A percentile compares a stretch with the other conserved stretches of the same genome.
phyloP scores from a whole-genome alignment of 2,888 invertebrate species.

The Macrosiphum euphorbiae region DNA sequence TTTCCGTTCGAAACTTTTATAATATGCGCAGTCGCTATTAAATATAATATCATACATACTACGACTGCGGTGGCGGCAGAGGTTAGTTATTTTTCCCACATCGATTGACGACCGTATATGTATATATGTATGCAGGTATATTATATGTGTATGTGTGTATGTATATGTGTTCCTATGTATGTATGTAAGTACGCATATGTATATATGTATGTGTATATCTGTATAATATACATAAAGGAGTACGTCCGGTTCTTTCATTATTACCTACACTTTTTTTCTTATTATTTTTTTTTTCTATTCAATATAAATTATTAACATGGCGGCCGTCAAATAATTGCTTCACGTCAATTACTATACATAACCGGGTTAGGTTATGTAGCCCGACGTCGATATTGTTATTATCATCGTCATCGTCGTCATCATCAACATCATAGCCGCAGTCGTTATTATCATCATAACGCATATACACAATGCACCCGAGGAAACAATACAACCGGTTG shows the following conservation, averaged over 20 bases:
- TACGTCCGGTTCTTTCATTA: conserved; percentile 61
- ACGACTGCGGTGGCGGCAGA: background rate
- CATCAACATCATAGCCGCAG: background rate
- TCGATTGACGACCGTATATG: conserved; percentile 43
- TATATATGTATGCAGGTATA: background rate
- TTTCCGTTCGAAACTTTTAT: conserved; percentile 48
- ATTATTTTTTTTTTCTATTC: conserved; percentile 40
- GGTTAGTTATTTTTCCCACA: conserved; percentile 55
- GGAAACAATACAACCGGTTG: conserved; percentile 64
- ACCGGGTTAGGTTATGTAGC: conserved; percentile 20
- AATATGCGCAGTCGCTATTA: conserved; percentile 1
- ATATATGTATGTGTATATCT: background rate
- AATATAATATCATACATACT: background rate
- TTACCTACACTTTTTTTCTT: conserved; percentile 50
- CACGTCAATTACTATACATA: conserved; percentile 55
- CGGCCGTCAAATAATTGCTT: conserved; percentile 60
- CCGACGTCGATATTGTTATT: conserved; percentile 64
- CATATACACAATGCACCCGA: conserved; percentile 52
- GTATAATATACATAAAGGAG: conserved; percentile 28
- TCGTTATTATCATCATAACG: conserved; percentile 31
- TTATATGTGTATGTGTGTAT: background rate
- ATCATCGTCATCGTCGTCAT: conserved; percentile 41
- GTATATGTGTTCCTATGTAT: background rate
- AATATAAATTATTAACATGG: conserved; percentile 62
- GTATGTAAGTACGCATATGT: background rate